Evolutionary conservation across 53 echinoderm and acorn worm genomes (phyloP).

Genomic region (Holothuria scabra): DNA sequence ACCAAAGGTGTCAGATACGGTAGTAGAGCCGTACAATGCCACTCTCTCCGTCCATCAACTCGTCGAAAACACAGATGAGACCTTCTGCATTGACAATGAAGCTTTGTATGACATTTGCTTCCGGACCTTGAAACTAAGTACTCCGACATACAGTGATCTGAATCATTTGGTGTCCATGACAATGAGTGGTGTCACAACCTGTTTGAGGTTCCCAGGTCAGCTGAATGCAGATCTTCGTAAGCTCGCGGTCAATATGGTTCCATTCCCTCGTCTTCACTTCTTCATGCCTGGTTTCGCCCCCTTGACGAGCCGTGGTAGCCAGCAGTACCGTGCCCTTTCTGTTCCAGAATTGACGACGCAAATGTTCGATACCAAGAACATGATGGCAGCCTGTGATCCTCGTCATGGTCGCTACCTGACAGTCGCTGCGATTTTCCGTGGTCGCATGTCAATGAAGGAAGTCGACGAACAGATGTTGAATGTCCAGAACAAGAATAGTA

Average conservation of each 20-base stretch:
- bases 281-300: slow-evolving; percentile 84
- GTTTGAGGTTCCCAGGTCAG: slow-evolving; percentile 80
- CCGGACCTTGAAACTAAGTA: slow-evolving; percentile 85
- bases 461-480: slow-evolving; percentile 93
- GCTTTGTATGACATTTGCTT: slow-evolving; percentile 74
- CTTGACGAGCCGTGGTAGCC: slow-evolving; percentile 78
- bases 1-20: slow-evolving; percentile 79
- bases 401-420: slow-evolving; percentile 81
- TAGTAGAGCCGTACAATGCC: slow-evolving; percentile 63
- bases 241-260: slow-evolving; percentile 82
- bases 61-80: slow-evolving; percentile 63
- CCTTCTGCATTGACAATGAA: slow-evolving; percentile 66
- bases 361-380: slow-evolving; percentile 87
- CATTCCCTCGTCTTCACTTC: slow-evolving; percentile 85
- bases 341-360: slow-evolving; percentile 82
- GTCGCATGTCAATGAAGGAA: slow-evolving; percentile 99
- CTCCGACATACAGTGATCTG: slow-evolving; percentile 90
- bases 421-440: slow-evolving; percentile 91
- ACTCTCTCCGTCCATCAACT: slow-evolving; percentile 65
- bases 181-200: slow-evolving; percentile 94
- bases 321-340: slow-evolving; percentile 76
- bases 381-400: slow-evolving; percentile 88
- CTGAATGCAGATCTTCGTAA: slow-evolving; percentile 80
- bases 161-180: slow-evolving; percentile 87
- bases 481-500: slow-evolving; percentile 83